Percentiles rank a stretch among this genome's conserved stretches.
These are phyloP conservation scores for Chelon labrosus DNA, from an alignment of 2,797 vertebrate genomes.

Conservation along the genomic window DNA sequence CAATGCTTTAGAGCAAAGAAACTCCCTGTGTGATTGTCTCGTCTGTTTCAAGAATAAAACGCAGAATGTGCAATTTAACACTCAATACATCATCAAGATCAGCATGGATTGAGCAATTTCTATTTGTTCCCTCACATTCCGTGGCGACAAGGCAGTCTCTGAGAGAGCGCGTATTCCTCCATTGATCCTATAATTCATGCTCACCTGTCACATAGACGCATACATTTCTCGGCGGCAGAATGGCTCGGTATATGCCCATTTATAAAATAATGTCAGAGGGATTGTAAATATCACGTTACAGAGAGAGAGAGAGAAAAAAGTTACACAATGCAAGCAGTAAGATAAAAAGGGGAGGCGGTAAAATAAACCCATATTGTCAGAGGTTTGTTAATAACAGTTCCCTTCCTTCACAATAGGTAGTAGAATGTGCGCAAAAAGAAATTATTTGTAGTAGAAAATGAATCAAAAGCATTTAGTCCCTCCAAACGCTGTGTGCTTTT, in stretches of 20 bases:
- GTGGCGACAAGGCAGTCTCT: constrained; percentile 34
- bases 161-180: constrained; percentile 34
- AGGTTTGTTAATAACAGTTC: constrained; percentile 34
- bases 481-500: constrained; percentile 23
- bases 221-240: constrained; percentile 55
- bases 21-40: constrained; percentile 8
- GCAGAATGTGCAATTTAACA: constrained; percentile 48
- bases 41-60: constrained; percentile 36
- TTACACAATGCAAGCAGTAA: constrained; percentile 50
- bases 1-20: constrained; percentile 5
- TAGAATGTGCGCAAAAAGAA: constrained; percentile 21
- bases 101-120: constrained; percentile 49
- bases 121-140: constrained; percentile 55
- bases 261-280: constrained; percentile 53
- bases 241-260: constrained; percentile 42
- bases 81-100: constrained; percentile 56
- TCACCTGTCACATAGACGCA: constrained; percentile 57
- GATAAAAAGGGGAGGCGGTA: constrained; percentile 31
- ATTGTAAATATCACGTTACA: constrained; percentile 58
- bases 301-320: constrained; percentile 30
- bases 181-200: constrained; percentile 64
- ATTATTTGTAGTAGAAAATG: constrained; percentile 44
- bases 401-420: constrained; percentile 24
- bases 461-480: constrained; percentile 38
- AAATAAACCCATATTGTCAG: constrained; percentile 39